Evolutionary conservation across 1,140 invertebrate genomes (phyloP).

Genomic region (Araneus ventricosus): DNA sequence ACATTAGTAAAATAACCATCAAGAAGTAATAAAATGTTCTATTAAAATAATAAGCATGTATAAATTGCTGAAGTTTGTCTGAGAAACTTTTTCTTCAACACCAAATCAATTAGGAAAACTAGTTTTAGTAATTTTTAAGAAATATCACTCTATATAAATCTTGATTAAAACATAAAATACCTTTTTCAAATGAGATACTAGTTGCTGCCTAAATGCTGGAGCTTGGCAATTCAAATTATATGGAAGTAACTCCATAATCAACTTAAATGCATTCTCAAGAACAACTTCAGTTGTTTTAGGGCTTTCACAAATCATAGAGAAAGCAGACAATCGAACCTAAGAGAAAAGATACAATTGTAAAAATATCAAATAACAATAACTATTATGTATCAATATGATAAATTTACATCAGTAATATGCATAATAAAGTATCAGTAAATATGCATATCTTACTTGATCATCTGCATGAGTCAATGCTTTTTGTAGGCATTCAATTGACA

Average conservation of each 20-base stretch:
- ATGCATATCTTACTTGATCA: slow-evolving; percentile 79
- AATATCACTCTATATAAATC: background rate
- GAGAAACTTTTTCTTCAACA: too few species aligned
- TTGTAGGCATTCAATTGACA: slow-evolving; percentile 78
- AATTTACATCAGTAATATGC: too few species aligned
- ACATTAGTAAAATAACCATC: too few species aligned
- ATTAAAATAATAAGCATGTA: too few species aligned
- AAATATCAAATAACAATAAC: background rate
- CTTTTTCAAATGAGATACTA: slow-evolving; percentile 81
- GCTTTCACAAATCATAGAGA: slow-evolving; percentile 87
- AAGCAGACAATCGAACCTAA: slow-evolving; percentile 82
- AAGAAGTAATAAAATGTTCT: too few species aligned
- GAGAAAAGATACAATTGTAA: slow-evolving; percentile 75
- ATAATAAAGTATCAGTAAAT: background rate
- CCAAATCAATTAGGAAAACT: too few species aligned
- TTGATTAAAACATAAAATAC: slow-evolving; percentile 76
- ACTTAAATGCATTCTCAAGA: slow-evolving; percentile 83
- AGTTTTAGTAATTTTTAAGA: background rate
- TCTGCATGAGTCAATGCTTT: slow-evolving; percentile 79
- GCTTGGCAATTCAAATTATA: slow-evolving; percentile 88
- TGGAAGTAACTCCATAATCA: slow-evolving; percentile 85
- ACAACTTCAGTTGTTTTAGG: slow-evolving; percentile 87
- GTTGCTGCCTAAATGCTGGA: slow-evolving; percentile 82
- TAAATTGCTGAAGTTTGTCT: too few species aligned
- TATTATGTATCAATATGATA: too few species aligned